Percentiles rank a stretch among this genome's conserved stretches.
These are phyloP conservation scores for Polydrusus tereticollis DNA, from an alignment of 2,888 invertebrate genomes.

Conservation along the genomic window DNA sequence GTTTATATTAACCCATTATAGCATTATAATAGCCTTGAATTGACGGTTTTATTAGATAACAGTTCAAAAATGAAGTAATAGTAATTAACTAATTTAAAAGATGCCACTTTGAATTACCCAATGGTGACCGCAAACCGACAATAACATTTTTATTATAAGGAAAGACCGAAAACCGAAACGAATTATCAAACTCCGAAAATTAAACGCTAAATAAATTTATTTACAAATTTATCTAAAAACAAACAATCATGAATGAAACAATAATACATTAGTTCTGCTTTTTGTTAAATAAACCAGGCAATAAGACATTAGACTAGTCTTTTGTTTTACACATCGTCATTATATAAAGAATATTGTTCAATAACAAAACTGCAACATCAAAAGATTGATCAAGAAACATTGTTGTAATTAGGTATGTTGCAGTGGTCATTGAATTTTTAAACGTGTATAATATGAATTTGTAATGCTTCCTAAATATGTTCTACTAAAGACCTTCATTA, in stretches of 20 bases:
- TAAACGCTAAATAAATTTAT: background rate
- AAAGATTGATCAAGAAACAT: background rate
- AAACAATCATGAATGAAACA: slow-evolving; percentile 15
- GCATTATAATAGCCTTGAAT: too few species aligned
- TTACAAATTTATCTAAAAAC: slow-evolving; percentile 5
- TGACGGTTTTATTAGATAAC: background rate
- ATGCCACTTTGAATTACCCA: background rate
- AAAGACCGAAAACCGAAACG: background rate
- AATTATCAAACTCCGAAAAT: background rate
- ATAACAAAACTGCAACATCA: background rate
- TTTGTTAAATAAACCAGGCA: background rate
- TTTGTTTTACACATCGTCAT: background rate
- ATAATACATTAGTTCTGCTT: slow-evolving; percentile 11
- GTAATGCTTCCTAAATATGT: too few species aligned
- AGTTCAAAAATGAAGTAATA: background rate
- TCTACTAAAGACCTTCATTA: too few species aligned
- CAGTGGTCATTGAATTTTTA: background rate
- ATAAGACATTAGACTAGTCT: background rate
- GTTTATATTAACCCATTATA: too few species aligned
- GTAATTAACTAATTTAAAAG: background rate
- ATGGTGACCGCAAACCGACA: background rate
- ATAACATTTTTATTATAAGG: background rate
- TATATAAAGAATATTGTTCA: background rate
- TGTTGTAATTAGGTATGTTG: background rate
- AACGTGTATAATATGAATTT: background rate